Evolutionary conservation across 2,888 invertebrate genomes (phyloP), one percentile per base, ranked within the genome.

Genomic region (Drosophila prolongata): DNA sequence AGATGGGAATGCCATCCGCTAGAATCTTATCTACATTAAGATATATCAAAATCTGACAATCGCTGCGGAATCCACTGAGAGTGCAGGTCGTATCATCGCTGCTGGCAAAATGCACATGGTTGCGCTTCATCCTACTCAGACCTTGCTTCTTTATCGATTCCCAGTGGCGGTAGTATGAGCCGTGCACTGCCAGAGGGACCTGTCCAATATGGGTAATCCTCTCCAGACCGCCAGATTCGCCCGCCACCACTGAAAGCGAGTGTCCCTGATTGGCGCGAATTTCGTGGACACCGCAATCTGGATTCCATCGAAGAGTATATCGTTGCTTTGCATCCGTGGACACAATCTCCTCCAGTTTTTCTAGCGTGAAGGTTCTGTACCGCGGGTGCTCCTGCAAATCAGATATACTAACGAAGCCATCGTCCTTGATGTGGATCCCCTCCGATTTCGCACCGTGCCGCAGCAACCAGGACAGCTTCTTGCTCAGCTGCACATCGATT

Each of bases 251-350:
- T 46, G 87, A 92, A 55, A 97, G 91, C 1, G 95, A 94, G 90
- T 97, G 97, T 0, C 97, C 97, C 90, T 97, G 97, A 90, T 96
- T 96, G 8, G 97, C 97, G 90, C 95, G 94, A 70, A 97, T 95
- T 90, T 95, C 83, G 13, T 73, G 72, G 0, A 14, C 50, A 0
- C 69, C 73, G 1, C 52, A 68, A 1, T 57, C 6, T 0, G 49
- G 46, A 46, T 85, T 89, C 4, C 24, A 47, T 8, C 87, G 77
- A 30, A 96, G 75, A 24, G 93, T 93, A 90, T 96, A 97, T 72
- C 97, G 93, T 84, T 96, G 94, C 85, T 97, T 97, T 55, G 94
- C 93, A 92, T 96, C 95, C 19, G 89, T 93, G 4, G 91, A 90
- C 0, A 96, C 96, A 30, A 97, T 93, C 76, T 93, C 88, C 76